phyloP scores from a whole-genome alignment of 2,113 vertebrate genomes.

The Hyla sarda region DNA sequence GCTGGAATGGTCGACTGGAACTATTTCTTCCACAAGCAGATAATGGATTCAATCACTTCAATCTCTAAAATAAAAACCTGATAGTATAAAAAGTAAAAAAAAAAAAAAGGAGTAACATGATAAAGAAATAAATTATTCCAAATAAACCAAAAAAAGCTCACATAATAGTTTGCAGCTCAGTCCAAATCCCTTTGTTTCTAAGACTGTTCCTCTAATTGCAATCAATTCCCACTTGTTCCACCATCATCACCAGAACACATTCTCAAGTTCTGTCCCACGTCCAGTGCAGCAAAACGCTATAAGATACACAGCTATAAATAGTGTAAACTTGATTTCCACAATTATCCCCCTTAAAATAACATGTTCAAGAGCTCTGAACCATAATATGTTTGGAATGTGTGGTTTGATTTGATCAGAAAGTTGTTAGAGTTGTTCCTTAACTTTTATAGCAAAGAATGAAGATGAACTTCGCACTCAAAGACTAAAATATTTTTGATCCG shows the following conservation, averaged over 20 bases:
- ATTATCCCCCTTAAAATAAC: background rate
- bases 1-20: too few species aligned
- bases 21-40: background rate
- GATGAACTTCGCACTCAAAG: background rate
- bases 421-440: background rate
- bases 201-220: slow-evolving; percentile 31
- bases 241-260: background rate
- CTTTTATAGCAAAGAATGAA: background rate
- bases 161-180: background rate
- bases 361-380: background rate
- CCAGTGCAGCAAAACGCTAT: background rate
- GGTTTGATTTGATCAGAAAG: background rate
- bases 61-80: background rate
- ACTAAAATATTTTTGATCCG: background rate
- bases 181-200: slow-evolving; percentile 30
- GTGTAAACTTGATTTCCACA: background rate
- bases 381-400: background rate
- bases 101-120: background rate
- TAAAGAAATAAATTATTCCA: background rate
- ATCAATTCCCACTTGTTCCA: slow-evolving; percentile 21
- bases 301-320: background rate
- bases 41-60: background rate
- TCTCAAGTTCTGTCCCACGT: slow-evolving; percentile 17
- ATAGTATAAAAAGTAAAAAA: background rate
- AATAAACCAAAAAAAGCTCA: background rate